A percentile compares a stretch with the other conserved stretches of the same genome.
These are phyloP conservation scores for Esox lucius DNA, from an alignment of 2,797 vertebrate species.

Conservation along the genomic window DNA sequence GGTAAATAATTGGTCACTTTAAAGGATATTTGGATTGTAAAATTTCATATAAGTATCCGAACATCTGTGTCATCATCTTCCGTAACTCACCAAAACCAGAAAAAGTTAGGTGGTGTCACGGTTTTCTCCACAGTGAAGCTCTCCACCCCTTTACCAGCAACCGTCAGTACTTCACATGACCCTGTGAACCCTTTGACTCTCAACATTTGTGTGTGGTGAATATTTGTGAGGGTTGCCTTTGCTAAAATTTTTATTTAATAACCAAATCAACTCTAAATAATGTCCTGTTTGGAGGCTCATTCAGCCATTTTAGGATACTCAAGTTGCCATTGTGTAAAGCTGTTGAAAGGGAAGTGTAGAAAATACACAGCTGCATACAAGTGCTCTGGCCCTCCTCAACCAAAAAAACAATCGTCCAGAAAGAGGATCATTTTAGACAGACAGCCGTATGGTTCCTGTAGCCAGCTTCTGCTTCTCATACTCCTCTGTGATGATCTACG, in stretches of 20 bases:
- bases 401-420: not conserved
- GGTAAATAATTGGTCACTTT: too few relatives aligned
- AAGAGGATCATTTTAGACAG: not conserved
- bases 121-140: not conserved
- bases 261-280: too few relatives aligned
- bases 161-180: not conserved
- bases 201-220: not conserved
- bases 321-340: not conserved
- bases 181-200: not conserved
- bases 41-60: not conserved
- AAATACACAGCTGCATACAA: not conserved
- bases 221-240: too few relatives aligned
- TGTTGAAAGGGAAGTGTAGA: not conserved
- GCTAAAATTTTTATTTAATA: too few relatives aligned
- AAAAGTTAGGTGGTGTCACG: not conserved
- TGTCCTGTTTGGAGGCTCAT: too few relatives aligned
- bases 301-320: not conserved
- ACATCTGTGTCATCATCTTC: not conserved
- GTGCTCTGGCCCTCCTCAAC: not conserved
- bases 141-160: not conserved
- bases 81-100: not conserved
- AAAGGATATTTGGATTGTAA: not conserved
- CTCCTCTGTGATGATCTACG: conserved; percentile 15
- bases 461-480: not conserved
- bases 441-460: not conserved